Percentiles rank a stretch among this genome's conserved stretches.
Conservation (phyloP, 1,140 invertebrate species). For the Branchinecta lindahli region DNA sequence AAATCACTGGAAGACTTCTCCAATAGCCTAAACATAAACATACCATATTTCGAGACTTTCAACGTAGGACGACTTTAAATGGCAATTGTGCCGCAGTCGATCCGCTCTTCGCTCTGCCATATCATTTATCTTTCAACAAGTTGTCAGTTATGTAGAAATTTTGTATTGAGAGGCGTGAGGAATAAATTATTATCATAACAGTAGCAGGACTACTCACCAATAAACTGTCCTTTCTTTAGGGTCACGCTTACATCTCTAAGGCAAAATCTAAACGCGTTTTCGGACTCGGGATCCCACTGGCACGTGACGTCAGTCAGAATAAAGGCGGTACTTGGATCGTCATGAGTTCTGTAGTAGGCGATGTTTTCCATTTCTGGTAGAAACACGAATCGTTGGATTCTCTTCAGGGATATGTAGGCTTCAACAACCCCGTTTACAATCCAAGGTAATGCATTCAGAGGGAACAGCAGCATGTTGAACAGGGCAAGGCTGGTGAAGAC, state of each 20-base stretch:
- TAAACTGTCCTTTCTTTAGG: background rate
- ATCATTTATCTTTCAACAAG: too few relatives aligned
- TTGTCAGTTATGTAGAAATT: too few relatives aligned
- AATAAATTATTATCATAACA: background rate
- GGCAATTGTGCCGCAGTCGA: too few relatives aligned
- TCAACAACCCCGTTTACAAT: constrained; percentile 91
- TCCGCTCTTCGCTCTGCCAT: too few relatives aligned
- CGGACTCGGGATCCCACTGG: background rate
- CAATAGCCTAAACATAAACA: too few relatives aligned
- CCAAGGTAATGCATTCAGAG: constrained; percentile 96
- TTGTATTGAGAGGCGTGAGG: too few relatives aligned
- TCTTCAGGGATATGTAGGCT: constrained; percentile 71
- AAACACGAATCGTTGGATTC: constrained; percentile 53
- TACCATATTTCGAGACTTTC: too few relatives aligned
- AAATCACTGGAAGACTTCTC: too few relatives aligned
- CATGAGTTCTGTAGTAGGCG: background rate
- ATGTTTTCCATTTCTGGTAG: background rate
- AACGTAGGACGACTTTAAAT: too few relatives aligned
- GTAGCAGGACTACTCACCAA: background rate
- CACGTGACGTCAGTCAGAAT: background rate
- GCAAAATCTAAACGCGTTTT: background rate
- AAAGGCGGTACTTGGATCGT: background rate
- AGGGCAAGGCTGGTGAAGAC: constrained; percentile 87
- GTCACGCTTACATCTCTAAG: background rate
- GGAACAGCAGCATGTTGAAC: constrained; percentile 88